These are phyloP conservation scores for Papilio demoleus DNA, from an alignment of 2,888 invertebrate genomes.

Conservation along the genomic window DNA sequence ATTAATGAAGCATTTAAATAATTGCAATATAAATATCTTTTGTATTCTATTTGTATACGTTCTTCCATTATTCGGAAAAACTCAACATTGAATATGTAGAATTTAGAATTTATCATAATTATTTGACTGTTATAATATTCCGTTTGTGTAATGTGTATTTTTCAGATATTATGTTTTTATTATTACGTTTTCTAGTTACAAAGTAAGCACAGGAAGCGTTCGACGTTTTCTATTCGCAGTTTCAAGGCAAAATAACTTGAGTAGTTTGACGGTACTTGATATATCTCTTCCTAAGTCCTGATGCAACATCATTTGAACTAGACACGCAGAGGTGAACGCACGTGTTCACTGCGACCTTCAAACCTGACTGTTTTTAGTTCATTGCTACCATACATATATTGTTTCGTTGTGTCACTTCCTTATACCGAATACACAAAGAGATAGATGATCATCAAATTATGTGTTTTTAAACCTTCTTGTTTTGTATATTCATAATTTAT, in stretches of 20 bases:
- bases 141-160: neutral
- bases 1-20: neutral
- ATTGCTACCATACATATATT: conserved; percentile 7
- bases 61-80: neutral
- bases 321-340: conserved; percentile 3
- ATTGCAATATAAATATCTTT: neutral
- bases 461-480: neutral
- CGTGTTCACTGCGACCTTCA: neutral
- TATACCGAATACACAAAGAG: neutral
- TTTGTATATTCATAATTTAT: neutral
- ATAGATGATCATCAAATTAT: neutral
- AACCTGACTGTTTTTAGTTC: conserved; percentile 12
- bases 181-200: conserved; percentile 4
- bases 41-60: neutral
- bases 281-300: conserved; percentile 3
- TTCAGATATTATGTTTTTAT: neutral
- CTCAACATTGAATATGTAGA: neutral
- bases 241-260: conserved; percentile 19
- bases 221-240: conserved; percentile 16
- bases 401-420: conserved; percentile 22
- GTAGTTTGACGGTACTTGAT: conserved; percentile 1
- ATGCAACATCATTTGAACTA: conserved; percentile 12
- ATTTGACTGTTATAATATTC: too few species aligned
- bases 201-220: conserved; percentile 1
- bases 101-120: neutral